These are phyloP conservation scores for Onychomys leucogaster DNA, from an alignment of 2,797 vertebrate species.

Conservation along the genomic window DNA sequence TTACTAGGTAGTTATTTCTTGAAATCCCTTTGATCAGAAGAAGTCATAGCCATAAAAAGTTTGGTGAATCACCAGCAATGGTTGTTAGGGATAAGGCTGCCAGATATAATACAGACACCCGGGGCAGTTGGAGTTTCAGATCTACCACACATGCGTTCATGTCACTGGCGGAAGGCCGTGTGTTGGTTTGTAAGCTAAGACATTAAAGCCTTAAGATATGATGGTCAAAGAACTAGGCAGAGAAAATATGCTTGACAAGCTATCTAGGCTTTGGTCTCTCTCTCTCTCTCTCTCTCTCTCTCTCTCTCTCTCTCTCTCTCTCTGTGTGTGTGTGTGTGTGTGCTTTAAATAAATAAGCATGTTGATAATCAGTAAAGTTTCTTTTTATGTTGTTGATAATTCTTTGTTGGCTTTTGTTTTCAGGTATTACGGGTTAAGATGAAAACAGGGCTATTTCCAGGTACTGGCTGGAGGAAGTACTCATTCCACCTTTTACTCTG, in stretches of 20 bases:
- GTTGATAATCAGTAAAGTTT: not conserved
- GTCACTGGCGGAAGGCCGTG: not conserved
- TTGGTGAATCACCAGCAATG: not conserved
- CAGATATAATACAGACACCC: not conserved
- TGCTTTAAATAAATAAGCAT: not conserved
- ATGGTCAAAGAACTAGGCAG: not conserved
- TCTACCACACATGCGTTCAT: not conserved
- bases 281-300: no score
- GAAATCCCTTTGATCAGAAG: slow-evolving; percentile 56
- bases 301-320: no score
- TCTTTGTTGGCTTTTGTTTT: not conserved
- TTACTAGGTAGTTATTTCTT: slow-evolving; percentile 48
- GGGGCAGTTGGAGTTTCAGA: slow-evolving; percentile 27
- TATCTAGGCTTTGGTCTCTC: not conserved
- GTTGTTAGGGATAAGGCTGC: not conserved
- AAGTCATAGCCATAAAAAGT: not conserved
- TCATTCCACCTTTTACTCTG: not conserved
- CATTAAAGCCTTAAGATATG: not conserved
- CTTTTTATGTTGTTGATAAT: not conserved
- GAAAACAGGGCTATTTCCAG: not conserved
- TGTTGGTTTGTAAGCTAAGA: not conserved
- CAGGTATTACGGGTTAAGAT: not conserved
- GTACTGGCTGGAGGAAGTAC: not conserved
- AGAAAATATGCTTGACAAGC: slow-evolving; percentile 16
- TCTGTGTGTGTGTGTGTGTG: no score